Conservation (phyloP, 2,113 vertebrate species). For the Halichoeres trimaculatus region DNA sequence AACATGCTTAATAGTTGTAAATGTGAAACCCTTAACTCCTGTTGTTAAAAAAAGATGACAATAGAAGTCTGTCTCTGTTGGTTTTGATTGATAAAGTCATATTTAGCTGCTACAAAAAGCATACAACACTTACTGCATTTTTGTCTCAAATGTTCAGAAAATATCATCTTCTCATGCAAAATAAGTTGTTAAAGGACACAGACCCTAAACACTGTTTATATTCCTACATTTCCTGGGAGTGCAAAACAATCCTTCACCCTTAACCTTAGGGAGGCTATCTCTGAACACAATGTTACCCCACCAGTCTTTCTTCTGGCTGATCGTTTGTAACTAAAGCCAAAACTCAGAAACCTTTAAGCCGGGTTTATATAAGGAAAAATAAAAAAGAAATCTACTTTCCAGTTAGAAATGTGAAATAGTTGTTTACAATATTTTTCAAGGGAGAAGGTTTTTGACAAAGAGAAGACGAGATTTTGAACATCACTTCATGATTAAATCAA, state of each 20-base stretch:
- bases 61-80: no score
- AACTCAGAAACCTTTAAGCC: conserved; percentile 55
- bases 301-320: conserved; percentile 25
- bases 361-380: conserved; percentile 44
- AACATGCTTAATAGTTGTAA: no score
- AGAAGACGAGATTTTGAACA: no score
- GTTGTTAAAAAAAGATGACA: no score
- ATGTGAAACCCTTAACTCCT: no score
- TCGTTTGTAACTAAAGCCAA: conserved; percentile 21
- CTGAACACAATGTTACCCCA: conserved; percentile 5
- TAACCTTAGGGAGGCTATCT: conserved; percentile 5
- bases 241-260: conserved; percentile 27
- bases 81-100: no score
- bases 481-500: no score
- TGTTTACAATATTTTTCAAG: conserved; percentile 49
- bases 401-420: conserved; percentile 59
- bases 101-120: no score
- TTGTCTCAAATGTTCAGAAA: no score
- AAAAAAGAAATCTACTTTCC: conserved; percentile 56
- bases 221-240: conserved; percentile 1
- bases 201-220: neutral
- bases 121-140: no score
- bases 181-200: no score
- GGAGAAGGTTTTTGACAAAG: conserved; percentile 35
- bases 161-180: no score